Base-by-base conservation (phyloP, 2,113 vertebrate species). In the Xenopus borealis region DNA sequence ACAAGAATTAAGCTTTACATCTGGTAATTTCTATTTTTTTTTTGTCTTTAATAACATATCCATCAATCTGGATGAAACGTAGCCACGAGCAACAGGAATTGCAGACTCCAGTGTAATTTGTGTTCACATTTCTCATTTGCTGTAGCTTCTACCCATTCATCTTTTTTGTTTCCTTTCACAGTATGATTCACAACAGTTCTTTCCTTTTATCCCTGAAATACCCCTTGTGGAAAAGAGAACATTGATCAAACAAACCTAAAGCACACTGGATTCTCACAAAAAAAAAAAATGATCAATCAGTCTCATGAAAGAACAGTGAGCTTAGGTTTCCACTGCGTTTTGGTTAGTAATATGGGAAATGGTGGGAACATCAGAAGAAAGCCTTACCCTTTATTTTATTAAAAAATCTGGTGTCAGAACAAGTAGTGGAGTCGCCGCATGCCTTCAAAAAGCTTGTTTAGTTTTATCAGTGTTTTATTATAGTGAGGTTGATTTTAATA, bases 261-360 rank as follows among this genome's bases (percentile, higher is more conserved):
- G 73, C 33, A 0, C 76, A 78, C 83, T 84, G 86, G 47, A 76
- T 69, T 76, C 85, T 88, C 86, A 83, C 84, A 58, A 72, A 6
- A 40, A 79, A 78, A 82, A 40, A 40, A 79, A 78, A 82, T 83
- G 80, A 88, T 86, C 87, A 85, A 86, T 88, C 83, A 78, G 79
- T 71, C 84, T 77, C 72, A 78, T 86, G 83, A 91, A 90, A 90
- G 82, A 82, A 80, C 85, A 88, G 89, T 85, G 86, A 87, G 85
- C 82, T 75, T 77, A 81, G 83, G 81, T 77, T 85, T 87, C 81
- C 72, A 62, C 78, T 84, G 83, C 81, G 81, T 40, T 78, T 83
- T 88, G 87, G 85, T 82, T 82, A 81, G 84, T 82, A 75, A 80
- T 66, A 57, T 64, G 71, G 74, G 79, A 81, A 87, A 82, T 86